These are phyloP conservation scores for Drosophila rellima DNA, from an alignment of 2,888 invertebrate species.

Conservation along the genomic window DNA sequence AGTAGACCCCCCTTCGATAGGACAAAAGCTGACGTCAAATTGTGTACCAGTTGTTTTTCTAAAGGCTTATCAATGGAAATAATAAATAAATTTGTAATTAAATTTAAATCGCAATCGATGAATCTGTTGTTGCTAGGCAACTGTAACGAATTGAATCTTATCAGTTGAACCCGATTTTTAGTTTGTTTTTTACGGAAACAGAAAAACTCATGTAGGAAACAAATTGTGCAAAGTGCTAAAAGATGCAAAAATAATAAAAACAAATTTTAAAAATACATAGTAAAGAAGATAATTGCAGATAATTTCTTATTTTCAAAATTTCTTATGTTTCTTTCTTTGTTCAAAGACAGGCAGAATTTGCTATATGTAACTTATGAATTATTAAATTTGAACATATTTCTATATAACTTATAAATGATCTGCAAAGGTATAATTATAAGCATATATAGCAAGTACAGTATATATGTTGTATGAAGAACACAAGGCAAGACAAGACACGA, in stretches of 20 bases:
- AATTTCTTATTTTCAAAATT: background rate
- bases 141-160: slow-evolving; percentile 30
- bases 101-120: slow-evolving; percentile 19
- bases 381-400: background rate
- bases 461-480: slow-evolving; percentile 24
- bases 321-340: background rate
- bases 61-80: slow-evolving; percentile 50
- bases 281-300: too few species aligned
- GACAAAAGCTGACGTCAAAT: slow-evolving; percentile 48
- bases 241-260: slow-evolving; percentile 27
- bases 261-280: too few species aligned
- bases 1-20: slow-evolving; percentile 14
- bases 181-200: slow-evolving; percentile 29
- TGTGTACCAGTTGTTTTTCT: background rate
- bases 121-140: slow-evolving; percentile 43
- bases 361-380: background rate
- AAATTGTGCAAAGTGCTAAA: slow-evolving; percentile 29
- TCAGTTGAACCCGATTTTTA: slow-evolving; percentile 31
- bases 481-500: slow-evolving; percentile 44
- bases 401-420: background rate
- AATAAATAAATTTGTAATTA: slow-evolving; percentile 15
- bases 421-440: slow-evolving; percentile 11
- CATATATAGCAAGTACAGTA: slow-evolving; percentile 18
- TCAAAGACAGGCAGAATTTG: background rate
- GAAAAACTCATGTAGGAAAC: slow-evolving; percentile 26